Conservation (phyloP, 2,113 vertebrate genomes). For the Accipiter cooperii region DNA sequence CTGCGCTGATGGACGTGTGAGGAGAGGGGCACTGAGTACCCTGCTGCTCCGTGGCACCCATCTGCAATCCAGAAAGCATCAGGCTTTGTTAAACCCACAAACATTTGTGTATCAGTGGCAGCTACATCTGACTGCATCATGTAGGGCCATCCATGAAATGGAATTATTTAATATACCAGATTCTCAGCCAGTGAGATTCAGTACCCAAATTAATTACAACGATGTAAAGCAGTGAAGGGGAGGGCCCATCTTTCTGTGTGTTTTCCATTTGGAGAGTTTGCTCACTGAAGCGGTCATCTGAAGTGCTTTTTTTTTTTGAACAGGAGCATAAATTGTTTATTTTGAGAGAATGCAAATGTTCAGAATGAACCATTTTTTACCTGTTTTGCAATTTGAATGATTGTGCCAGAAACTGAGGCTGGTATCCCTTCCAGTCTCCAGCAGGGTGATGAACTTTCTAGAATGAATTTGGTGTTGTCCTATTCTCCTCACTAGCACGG, state of each 20-base stretch:
- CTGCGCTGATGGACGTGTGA: accelerated
- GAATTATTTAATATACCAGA: neutral
- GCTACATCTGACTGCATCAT: neutral
- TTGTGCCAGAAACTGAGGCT: neutral
- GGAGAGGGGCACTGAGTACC: neutral
- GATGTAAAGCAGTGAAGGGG: neutral
- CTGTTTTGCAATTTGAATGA: neutral
- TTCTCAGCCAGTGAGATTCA: neutral
- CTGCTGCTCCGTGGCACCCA: neutral
- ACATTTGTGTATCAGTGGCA: neutral
- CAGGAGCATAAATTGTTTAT: neutral
- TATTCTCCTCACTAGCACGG: neutral
- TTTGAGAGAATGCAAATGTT: neutral
- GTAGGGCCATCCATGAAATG: slow-evolving; percentile 9
- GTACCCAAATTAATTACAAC: neutral
- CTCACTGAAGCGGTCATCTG: neutral
- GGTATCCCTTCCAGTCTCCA: neutral
- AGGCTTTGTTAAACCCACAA: neutral
- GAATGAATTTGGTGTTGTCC: neutral
- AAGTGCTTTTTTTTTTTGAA: neutral
- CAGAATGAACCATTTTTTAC: neutral
- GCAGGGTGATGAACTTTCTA: neutral
- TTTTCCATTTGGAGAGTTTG: neutral
- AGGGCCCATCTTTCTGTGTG: neutral
- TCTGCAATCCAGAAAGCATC: neutral